Base-by-base conservation (phyloP, 92 coral and sea anemone genomes). In the Palythoa caribaeorum region DNA sequence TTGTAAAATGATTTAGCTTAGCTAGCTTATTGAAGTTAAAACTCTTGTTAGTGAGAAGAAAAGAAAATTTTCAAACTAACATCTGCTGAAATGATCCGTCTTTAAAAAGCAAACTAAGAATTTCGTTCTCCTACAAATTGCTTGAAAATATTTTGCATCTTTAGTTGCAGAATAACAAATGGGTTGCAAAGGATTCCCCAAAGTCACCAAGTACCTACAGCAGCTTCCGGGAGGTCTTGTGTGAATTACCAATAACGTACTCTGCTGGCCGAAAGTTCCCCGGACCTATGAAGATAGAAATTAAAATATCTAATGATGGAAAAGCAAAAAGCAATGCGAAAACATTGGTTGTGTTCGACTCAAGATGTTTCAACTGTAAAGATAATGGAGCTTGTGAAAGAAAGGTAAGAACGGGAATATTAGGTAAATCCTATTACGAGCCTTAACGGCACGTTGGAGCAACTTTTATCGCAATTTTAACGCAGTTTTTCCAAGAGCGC, bases 211-310 rank as follows among this genome's bases (percentile, higher is more conserved):
- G 63, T 53, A 60, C 73, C 15, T 79, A 79, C 73, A 60, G 36
- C 84, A 79, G 84, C 11, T 62, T 40, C 71, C 73, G 84, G 5
- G 84, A 79, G 20, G 84, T 79, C 15, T 4, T 62, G 17, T 79
- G 84, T 20, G 35, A 79, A 3, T 59, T 79, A 14, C 52, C 71
- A 17, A 62, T 79, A 40, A 17, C 38, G 71, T 79, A 79, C 9
- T 21, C 1, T 2, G 9, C 20, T 19, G 71, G 51, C 38, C 73
- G 84, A 28, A 79, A 79, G 38, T 79, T 79, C 17, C 73, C 53
- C 6, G 84, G 84, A 17, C 84, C 84, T 8, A 15, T 79, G 12
- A 79, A 79, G 84, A 55, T 79, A 6, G 84, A 62, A 2, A 79
- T 79, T 14, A 2, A 44, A 6, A n/a, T 79, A 11, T 79, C 84